These are phyloP conservation scores for Steinernema carpocapsae DNA, from an alignment of 2,888 invertebrate species.

Conservation along the genomic window DNA sequence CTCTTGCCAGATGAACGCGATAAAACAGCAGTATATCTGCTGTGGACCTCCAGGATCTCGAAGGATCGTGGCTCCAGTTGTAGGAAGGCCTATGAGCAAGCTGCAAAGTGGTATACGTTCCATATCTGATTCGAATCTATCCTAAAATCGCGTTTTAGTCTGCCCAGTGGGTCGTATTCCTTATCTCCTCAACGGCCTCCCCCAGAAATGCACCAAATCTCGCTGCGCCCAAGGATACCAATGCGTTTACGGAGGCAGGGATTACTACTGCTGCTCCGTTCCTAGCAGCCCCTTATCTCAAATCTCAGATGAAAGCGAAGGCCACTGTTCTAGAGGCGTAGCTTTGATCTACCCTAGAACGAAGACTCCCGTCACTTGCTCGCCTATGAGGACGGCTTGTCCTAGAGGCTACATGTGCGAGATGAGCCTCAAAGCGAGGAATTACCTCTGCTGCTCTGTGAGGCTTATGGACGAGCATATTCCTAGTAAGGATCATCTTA, in stretches of 20 bases:
- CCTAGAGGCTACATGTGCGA: conserved; percentile 47
- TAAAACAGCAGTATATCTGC: conserved; percentile 56
- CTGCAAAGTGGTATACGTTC: conserved; percentile 30
- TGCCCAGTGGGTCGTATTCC: conserved; percentile 53
- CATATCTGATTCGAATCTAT: conserved; percentile 11
- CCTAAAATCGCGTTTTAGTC: conserved; percentile 37
- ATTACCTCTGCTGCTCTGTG: conserved; percentile 32
- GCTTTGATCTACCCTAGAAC: conserved; percentile 56
- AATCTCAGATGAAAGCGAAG: not conserved
- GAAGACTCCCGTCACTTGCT: conserved; percentile 53
- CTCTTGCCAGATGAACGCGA: conserved; percentile 52
- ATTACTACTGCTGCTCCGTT: conserved; percentile 55
- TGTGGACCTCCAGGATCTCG: conserved; percentile 44
- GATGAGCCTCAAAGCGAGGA: not conserved
- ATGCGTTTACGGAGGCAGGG: conserved; percentile 51
- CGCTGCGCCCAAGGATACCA: conserved; percentile 54
- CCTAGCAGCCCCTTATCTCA: not conserved
- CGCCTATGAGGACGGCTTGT: conserved; percentile 48
- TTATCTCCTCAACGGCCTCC: conserved; percentile 55
- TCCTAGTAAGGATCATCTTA: conserved; percentile 35
- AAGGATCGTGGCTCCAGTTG: conserved; percentile 6
- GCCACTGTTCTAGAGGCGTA: conserved; percentile 49
- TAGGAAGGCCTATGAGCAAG: conserved; percentile 38
- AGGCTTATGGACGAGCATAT: conserved; percentile 31
- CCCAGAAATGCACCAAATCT: conserved; percentile 52